phyloP scores from a whole-genome alignment of 2,888 invertebrate species.

The Aporophyla nigra region DNA sequence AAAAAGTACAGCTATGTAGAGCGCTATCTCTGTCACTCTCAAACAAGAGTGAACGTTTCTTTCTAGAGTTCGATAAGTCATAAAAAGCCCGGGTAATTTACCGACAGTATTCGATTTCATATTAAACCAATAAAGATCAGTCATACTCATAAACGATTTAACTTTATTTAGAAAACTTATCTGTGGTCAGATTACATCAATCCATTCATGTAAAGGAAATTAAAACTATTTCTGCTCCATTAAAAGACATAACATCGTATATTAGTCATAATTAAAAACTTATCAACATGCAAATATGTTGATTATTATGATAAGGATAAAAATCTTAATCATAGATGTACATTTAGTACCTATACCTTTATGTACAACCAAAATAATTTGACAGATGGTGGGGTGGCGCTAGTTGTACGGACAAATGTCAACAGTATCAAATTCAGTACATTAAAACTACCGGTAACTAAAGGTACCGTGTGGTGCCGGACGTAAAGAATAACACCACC shows the following conservation, averaged over 20 bases:
- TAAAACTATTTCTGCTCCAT: conserved; percentile 28
- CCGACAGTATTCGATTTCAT: conserved; percentile 6
- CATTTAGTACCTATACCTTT: neutral
- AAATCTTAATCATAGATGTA: conserved; percentile 32
- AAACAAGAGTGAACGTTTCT: neutral
- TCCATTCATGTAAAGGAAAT: conserved; percentile 37
- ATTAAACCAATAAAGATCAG: conserved; percentile 1
- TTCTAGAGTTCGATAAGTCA: neutral
- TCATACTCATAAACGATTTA: neutral
- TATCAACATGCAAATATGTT: conserved; percentile 48
- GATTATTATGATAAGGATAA: conserved; percentile 30
- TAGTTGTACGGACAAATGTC: conserved; percentile 4
- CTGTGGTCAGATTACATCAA: conserved; percentile 39
- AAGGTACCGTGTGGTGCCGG: no score
- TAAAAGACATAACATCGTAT: conserved; percentile 17
- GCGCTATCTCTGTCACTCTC: neutral
- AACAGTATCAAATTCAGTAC: conserved; percentile 20
- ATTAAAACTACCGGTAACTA: no score
- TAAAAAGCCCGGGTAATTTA: neutral
- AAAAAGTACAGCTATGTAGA: neutral
- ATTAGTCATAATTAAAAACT: conserved; percentile 50
- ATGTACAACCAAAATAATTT: neutral
- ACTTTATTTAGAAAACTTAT: conserved; percentile 11
- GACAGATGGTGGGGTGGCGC: neutral
- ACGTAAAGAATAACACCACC: no score